Base-by-base conservation (phyloP, 2,888 invertebrate species). In the Troides oblongomaculatus region DNA sequence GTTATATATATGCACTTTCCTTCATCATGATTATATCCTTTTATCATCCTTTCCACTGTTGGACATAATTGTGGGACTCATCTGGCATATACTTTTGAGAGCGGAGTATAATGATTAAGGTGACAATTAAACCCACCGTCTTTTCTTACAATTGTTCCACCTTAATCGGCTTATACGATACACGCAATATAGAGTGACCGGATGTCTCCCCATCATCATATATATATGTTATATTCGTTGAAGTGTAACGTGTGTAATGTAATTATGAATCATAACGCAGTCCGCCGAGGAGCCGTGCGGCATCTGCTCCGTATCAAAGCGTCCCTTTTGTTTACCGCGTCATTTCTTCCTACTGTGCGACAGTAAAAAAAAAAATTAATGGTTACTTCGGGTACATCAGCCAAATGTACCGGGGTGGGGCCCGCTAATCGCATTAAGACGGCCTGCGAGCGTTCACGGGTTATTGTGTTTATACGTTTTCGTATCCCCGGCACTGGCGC, bases 291-390 rank as follows among this genome's bases (percentile, higher is more conserved):
- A 53, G 10, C 50, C 50, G 59, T 4, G 61, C 62, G 56, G 62
- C 87, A 84, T 87, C 88, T 88, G 87, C 79, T 78, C 69, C 75
- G 72, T 74, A 77, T 81, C 83, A 79, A 85, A 85, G 86, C 84
- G 84, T 79, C 78, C 80, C 81, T 84, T 85, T 87, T 90, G 90
- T 90, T 88, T 89, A 85, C 85, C 85, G 85, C 86, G 81, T 84
- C 89, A 85, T 89, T 87, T 85, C 89, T 84, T 83, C 82, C 79
- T 79, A 78, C 76, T 75, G 79, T 77, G 84, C 81, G 84, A 86
- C 81, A 87, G 89, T 90, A 90, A 90, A 90, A 90, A 87, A 89
- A 90, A 90, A 90, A 91, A 90, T 90, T 91, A 89, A 90, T 90
- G 90, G 12, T 81, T 78, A 74, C 81, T 76, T 74, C 77, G 75